These are phyloP conservation scores for Mustelus asterias DNA, from an alignment of 2,113 vertebrate genomes.

Conservation along the genomic window DNA sequence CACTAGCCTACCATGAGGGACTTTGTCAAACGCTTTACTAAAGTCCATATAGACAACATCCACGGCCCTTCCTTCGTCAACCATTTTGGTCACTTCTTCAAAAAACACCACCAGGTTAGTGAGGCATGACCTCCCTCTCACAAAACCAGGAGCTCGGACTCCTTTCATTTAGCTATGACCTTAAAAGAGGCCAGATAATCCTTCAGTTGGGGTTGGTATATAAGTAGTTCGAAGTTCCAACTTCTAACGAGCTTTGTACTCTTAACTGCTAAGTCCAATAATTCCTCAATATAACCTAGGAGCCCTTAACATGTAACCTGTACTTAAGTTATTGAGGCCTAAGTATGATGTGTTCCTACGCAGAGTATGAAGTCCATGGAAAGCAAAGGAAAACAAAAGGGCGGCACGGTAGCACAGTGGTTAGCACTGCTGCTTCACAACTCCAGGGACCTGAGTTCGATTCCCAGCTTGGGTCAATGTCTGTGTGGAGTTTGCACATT, in stretches of 20 bases:
- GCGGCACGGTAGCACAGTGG: no score
- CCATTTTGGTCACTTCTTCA: no score
- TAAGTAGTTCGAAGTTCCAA: not conserved
- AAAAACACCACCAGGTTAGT: no score
- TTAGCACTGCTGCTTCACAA: no score
- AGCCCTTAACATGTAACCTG: not conserved
- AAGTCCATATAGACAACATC: no score
- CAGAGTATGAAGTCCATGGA: not conserved
- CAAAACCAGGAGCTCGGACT: not conserved
- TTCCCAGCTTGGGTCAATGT: no score
- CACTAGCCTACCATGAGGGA: no score
- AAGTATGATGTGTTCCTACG: not conserved
- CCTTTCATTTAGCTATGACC: not conserved
- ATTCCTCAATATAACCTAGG: not conserved
- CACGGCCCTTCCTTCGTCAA: no score
- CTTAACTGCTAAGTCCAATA: not conserved
- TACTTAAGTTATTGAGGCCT: not conserved
- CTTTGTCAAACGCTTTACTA: no score
- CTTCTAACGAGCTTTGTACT: not conserved
- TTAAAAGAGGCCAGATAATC: not conserved
- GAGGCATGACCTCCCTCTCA: no score
- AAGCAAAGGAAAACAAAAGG: not conserved
- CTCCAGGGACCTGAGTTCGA: no score
- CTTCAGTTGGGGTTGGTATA: not conserved
- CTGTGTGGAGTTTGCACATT: no score